Conservation (phyloP, 2,113 vertebrate species). For the Phalacrocorax pelagicus region DNA sequence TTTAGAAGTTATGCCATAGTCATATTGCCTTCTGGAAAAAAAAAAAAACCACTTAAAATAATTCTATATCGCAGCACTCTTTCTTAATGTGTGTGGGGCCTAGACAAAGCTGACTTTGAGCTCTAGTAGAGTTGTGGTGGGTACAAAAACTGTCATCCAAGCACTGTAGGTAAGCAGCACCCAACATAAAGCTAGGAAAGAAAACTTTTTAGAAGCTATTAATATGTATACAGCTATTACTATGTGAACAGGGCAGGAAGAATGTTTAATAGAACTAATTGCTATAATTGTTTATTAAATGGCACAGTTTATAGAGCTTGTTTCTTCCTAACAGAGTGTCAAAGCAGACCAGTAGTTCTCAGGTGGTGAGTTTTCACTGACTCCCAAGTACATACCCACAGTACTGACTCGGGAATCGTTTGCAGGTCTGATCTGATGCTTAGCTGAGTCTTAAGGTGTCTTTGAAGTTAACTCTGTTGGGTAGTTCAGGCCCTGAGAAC, state of each 20-base stretch:
- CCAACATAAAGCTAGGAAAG: neutral
- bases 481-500: neutral
- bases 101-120: neutral
- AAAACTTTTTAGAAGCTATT: neutral
- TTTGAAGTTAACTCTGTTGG: neutral
- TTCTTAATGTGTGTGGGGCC: neutral
- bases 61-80: neutral
- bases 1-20: neutral
- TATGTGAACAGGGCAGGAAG: neutral
- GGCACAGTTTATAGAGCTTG: neutral
- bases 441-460: neutral
- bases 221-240: neutral
- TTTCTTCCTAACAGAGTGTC: neutral
- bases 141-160: neutral
- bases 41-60: neutral
- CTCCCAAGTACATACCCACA: rapidly evolving
- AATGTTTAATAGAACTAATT: neutral
- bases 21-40: neutral
- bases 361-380: neutral
- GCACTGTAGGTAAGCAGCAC: neutral
- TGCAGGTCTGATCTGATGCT: neutral
- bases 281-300: neutral
- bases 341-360: neutral
- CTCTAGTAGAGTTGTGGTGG: neutral
- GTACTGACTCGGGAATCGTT: neutral